Evolutionary conservation across 1,140 invertebrate species (phyloP), one percentile per base, ranked within the genome.

Genomic region (Liolophura sinensis): DNA sequence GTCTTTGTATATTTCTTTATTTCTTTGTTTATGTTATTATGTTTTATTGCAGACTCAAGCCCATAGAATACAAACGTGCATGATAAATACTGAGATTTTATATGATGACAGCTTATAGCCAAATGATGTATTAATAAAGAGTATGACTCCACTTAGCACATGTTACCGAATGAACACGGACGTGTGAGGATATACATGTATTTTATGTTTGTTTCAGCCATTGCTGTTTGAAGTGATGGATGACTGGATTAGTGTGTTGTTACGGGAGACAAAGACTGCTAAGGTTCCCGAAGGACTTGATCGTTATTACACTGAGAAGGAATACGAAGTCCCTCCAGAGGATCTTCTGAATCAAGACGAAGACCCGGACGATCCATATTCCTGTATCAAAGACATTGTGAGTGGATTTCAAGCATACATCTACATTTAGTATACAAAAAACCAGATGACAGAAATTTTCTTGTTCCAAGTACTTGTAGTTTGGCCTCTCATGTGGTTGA

Each of bases 231-330:
- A 73, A n/a, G 79, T 78, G 50, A 73, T 81, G 74, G 65, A 70
- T 22, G 59, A 68, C n/a, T 81, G 79, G 79, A 63, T 81, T 18
- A 62, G 68, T 5, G 69, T 77, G 25, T 65, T 81, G 64, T 75
- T 79, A 71, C 60, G 63, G 49, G 78, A 81, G 67, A 79, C 76
- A 18, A 57, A 70, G 11, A 79, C 78, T 16, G 61, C 62, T 18
- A 47, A 46, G 4, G 56, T 76, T 5, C 79, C 79, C 0, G 64
- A 70, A 15, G 79, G 79, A 22, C 65, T 79, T 25, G 74, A 76
- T 48, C 70, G 77, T 18, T 77, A 72, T 62, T 73, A 74, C 60
- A 69, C 71, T 62, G 72, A 75, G 12, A 62, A 68, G 18, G 70
- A 75, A 27, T 71, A 71, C 31, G 31, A 40, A 9, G 31, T 40